Evolutionary conservation across 2,888 invertebrate species (phyloP).

Genomic region (Xylota sylvarum): DNA sequence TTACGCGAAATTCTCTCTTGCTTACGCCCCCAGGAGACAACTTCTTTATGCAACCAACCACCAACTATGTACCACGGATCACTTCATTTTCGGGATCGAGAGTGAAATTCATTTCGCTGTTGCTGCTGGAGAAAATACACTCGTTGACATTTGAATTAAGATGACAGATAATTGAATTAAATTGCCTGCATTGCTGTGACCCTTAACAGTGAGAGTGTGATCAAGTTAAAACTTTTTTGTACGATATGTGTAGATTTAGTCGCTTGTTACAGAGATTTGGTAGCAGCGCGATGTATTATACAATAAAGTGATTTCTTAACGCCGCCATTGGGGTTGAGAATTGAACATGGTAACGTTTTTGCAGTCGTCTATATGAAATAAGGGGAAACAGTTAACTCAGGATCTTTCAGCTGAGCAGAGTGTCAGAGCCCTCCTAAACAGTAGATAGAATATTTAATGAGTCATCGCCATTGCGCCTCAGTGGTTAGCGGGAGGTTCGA

Average conservation of each 20-base stretch:
- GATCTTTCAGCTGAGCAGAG: too few species aligned
- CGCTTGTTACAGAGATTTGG: neutral
- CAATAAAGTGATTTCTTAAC: too few species aligned
- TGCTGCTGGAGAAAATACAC: neutral
- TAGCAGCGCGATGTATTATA: neutral
- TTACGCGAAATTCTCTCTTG: constrained; percentile 26
- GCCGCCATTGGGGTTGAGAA: too few species aligned
- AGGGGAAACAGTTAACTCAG: too few species aligned
- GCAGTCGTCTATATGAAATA: too few species aligned
- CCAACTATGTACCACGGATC: constrained; percentile 13
- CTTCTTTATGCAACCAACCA: constrained; percentile 39
- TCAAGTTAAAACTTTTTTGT: neutral
- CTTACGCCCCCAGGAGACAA: constrained; percentile 10
- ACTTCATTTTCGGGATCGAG: constrained; percentile 51
- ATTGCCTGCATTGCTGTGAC: constrained; percentile 4
- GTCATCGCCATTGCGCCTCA: too few species aligned
- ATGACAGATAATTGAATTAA: constrained; percentile 44
- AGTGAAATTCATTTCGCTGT: constrained; percentile 43
- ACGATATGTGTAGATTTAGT: too few species aligned
- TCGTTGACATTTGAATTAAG: constrained; percentile 55
- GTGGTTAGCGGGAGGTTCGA: too few species aligned
- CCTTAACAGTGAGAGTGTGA: constrained; percentile 1
- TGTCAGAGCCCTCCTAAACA: too few species aligned
- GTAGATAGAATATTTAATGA: too few species aligned
- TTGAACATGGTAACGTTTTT: too few species aligned